These are phyloP conservation scores for Bolinopsis microptera DNA, from an alignment of 37 sponge, comb jelly and placozoan genomes.

Conservation along the genomic window DNA sequence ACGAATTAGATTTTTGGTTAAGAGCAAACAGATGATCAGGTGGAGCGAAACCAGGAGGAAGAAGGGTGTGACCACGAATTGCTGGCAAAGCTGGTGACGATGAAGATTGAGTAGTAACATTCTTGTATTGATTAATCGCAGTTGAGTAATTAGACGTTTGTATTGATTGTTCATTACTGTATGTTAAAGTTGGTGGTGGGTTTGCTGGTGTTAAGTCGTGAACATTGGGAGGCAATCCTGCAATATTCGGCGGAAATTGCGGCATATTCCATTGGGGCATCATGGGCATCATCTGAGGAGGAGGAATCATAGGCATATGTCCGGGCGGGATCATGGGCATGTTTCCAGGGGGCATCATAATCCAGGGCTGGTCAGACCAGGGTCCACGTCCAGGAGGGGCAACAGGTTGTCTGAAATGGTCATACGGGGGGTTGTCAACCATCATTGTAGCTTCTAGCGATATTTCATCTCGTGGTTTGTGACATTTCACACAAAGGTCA, in stretches of 20 bases:
- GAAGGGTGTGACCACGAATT: background rate
- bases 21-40: background rate
- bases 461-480: background rate
- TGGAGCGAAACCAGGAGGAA: background rate
- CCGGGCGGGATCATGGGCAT: background rate
- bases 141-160: background rate
- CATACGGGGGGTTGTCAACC: background rate
- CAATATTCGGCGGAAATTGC: background rate
- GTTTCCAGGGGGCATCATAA: background rate
- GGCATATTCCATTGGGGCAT: background rate
- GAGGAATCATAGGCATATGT: too few relatives aligned
- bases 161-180: background rate
- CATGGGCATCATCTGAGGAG: too few relatives aligned
- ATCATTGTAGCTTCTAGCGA: background rate
- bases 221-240: background rate
- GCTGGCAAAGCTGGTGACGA: background rate
- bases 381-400: background rate
- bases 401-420: background rate
- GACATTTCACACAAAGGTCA: constrained; percentile 2
- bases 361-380: background rate
- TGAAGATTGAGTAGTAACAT: background rate
- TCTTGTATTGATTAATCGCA: background rate
- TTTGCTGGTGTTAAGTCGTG: background rate
- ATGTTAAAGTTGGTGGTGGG: background rate
- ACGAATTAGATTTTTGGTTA: background rate